phyloP scores from a whole-genome alignment of 1,140 invertebrate species.

The Macrobrachium nipponense region DNA sequence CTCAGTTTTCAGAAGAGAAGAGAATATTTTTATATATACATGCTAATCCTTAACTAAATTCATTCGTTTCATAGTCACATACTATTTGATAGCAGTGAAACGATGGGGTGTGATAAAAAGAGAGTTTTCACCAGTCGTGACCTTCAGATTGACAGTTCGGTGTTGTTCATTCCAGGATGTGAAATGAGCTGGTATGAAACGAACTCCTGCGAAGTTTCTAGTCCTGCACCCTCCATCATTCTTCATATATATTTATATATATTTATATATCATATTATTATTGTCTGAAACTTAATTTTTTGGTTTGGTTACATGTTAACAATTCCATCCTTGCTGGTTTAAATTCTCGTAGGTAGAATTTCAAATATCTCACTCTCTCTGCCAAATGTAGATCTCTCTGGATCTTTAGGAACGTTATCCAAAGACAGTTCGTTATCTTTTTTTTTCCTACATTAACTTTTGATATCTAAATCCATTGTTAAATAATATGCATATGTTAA shows the following conservation, averaged over 20 bases:
- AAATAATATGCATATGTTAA: no score
- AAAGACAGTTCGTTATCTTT: no score
- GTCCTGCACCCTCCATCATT: constrained; percentile 59
- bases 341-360: constrained; percentile 33
- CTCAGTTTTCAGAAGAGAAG: no score
- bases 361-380: no score
- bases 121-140: constrained; percentile 39
- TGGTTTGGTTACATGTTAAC: constrained; percentile 52
- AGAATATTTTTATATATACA: no score
- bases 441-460: no score
- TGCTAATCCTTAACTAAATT: no score
- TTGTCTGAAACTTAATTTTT: constrained; percentile 30
- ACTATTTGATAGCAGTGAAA: constrained; percentile 19
- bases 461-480: no score
- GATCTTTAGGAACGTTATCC: no score
- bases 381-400: no score
- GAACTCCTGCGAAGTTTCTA: constrained; percentile 58
- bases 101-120: constrained; percentile 44
- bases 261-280: constrained; percentile 44
- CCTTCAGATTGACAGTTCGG: constrained; percentile 61
- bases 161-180: constrained; percentile 61
- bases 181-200: constrained; percentile 61
- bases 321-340: constrained; percentile 61
- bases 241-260: constrained; percentile 59
- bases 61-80: no score